Conservation (phyloP, 2,888 invertebrate species). For the Drosophila testacea region DNA sequence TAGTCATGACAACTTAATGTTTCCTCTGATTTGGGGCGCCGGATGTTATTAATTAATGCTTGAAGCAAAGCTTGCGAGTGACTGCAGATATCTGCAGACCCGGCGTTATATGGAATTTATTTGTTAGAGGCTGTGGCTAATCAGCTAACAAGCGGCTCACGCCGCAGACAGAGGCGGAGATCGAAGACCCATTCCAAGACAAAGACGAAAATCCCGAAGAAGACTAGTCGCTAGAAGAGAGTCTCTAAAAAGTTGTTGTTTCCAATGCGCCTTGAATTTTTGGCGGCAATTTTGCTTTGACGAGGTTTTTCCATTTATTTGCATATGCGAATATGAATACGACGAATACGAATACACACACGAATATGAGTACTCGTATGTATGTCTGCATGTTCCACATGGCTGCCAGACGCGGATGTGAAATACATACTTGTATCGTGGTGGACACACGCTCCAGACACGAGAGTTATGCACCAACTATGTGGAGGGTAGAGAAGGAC, state of each 20-base stretch:
- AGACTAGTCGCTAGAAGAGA: constrained; percentile 6
- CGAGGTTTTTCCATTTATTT: constrained; percentile 79
- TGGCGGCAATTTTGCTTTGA: constrained; percentile 78
- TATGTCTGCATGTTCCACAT: constrained; percentile 23
- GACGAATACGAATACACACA: background rate
- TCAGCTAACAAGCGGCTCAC: constrained; percentile 80
- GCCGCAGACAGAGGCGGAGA: constrained; percentile 53
- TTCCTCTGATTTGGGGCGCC: constrained; percentile 67
- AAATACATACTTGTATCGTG: constrained; percentile 40
- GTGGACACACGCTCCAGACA: constrained; percentile 72
- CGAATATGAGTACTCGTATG: background rate
- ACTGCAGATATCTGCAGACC: constrained; percentile 52
- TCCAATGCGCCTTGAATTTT: constrained; percentile 56
- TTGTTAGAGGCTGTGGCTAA: constrained; percentile 77
- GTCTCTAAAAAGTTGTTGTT: constrained; percentile 63
- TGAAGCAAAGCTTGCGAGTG: constrained; percentile 56
- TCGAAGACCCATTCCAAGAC: constrained; percentile 7
- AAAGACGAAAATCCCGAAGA: constrained; percentile 6
- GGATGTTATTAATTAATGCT: constrained; percentile 82
- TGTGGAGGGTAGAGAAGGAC: background rate
- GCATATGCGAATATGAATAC: constrained; percentile 48
- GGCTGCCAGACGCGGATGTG: constrained; percentile 60
- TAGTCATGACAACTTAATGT: constrained; percentile 13
- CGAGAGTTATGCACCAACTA: constrained; percentile 30
- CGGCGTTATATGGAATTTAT: constrained; percentile 80